These are phyloP conservation scores for Crossaster papposus DNA, from an alignment of 53 echinoderm and acorn worm species.

Conservation along the genomic window DNA sequence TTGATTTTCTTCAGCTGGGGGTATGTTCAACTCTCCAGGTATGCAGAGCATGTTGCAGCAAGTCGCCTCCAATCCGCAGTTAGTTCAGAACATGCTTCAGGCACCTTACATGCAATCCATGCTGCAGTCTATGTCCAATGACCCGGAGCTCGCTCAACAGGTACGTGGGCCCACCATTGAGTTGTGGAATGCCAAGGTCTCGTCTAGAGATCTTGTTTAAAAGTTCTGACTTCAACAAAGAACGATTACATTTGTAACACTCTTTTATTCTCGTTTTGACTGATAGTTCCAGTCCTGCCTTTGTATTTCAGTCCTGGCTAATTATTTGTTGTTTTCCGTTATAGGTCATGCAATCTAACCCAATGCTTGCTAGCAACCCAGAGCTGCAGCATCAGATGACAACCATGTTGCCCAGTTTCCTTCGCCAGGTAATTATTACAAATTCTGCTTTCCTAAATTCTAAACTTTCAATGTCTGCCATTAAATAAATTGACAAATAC, in stretches of 20 bases:
- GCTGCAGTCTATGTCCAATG: slow-evolving; percentile 85
- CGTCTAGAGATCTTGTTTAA: too few species aligned
- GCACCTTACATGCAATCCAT: slow-evolving; percentile 99
- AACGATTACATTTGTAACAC: too few species aligned
- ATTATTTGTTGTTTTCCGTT: neutral
- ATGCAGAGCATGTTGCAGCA: slow-evolving; percentile 96
- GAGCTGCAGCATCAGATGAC: slow-evolving; percentile 88
- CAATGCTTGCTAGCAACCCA: slow-evolving; percentile 85
- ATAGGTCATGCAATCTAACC: slow-evolving; percentile 83
- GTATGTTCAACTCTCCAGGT: slow-evolving; percentile 92
- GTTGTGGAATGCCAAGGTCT: too few species aligned
- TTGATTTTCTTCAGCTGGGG: slow-evolving; percentile 58
- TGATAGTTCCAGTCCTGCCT: too few species aligned
- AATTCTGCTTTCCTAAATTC: too few species aligned
- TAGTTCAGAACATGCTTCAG: slow-evolving; percentile 98
- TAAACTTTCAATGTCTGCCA: too few species aligned
- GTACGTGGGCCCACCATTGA: slow-evolving; percentile 34
- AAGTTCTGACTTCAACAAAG: too few species aligned
- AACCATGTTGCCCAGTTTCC: slow-evolving; percentile 80
- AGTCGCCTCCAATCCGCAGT: slow-evolving; percentile 82
- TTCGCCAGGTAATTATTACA: slow-evolving; percentile 68
- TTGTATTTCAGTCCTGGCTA: neutral
- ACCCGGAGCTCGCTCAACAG: slow-evolving; percentile 93
- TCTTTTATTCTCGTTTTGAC: too few species aligned
- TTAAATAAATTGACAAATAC: too few species aligned